Conservation (phyloP, 2,113 vertebrate species). For the Barnardius zonarius region DNA sequence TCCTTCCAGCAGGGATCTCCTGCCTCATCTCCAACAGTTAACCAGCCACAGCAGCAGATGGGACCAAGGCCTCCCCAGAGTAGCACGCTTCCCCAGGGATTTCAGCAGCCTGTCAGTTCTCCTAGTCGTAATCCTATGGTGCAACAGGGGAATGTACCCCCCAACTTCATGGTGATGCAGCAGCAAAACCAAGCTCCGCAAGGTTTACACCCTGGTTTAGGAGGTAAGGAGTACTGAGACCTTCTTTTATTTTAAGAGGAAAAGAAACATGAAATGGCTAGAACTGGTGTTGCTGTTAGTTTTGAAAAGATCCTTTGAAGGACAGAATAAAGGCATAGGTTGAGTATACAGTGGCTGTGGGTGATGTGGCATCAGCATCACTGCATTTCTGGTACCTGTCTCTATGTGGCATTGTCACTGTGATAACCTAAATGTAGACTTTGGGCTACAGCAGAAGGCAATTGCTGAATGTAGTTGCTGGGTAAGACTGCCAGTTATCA, state of each 20-base stretch:
- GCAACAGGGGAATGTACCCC: constrained; percentile 88
- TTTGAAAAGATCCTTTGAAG: neutral
- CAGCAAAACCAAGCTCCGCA: constrained; percentile 90
- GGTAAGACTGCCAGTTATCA: neutral
- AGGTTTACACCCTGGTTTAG: constrained; percentile 87
- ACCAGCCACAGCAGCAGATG: constrained; percentile 84
- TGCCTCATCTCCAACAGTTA: constrained; percentile 95
- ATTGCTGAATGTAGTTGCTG: neutral
- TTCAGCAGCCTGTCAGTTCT: constrained; percentile 92
- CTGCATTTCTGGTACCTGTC: neutral
- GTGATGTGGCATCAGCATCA: neutral
- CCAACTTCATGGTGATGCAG: constrained; percentile 95
- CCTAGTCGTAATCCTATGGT: constrained; percentile 90
- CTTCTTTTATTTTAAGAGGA: constrained; percentile 25
- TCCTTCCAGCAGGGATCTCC: constrained; percentile 98
- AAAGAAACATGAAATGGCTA: constrained; percentile 1
- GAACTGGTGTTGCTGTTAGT: neutral
- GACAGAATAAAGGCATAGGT: neutral
- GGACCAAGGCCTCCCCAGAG: constrained; percentile 86
- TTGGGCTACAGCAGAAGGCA: neutral
- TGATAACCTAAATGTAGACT: neutral
- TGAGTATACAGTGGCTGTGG: neutral
- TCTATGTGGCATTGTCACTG: neutral
- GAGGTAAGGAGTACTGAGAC: constrained; percentile 78
- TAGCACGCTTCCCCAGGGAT: constrained; percentile 88